phyloP scores from a whole-genome alignment of 2,113 vertebrate species.

The Pollimyrus isidori region DNA sequence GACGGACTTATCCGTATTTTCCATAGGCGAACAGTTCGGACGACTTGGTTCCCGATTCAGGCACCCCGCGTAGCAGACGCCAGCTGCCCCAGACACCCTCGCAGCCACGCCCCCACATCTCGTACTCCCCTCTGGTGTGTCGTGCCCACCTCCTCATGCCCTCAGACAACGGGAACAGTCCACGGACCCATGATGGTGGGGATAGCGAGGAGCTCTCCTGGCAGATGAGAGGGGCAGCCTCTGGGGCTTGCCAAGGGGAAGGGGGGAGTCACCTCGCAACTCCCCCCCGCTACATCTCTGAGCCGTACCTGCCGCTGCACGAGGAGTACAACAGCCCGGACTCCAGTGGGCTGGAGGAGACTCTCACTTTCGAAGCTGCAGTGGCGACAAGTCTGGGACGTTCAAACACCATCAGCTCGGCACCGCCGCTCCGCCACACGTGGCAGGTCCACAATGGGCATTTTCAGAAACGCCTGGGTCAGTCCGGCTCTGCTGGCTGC shows the following conservation, averaged over 20 bases:
- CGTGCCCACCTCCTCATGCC: constrained; percentile 60
- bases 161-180: constrained; percentile 50
- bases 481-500: constrained; percentile 62
- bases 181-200: constrained; percentile 41
- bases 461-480: constrained; percentile 73
- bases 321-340: constrained; percentile 71
- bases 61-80: constrained; percentile 79
- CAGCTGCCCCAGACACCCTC: constrained; percentile 90
- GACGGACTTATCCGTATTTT: not conserved
- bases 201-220: constrained; percentile 28
- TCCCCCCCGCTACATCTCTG: constrained; percentile 88
- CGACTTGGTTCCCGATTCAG: constrained; percentile 77
- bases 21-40: constrained; percentile 68
- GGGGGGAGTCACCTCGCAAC: constrained; percentile 61
- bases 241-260: constrained; percentile 43
- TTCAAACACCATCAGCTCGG: constrained; percentile 82
- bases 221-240: constrained; percentile 57
- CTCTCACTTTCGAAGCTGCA: constrained; percentile 90
- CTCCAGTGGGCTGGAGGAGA: constrained; percentile 73
- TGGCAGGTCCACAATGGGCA: constrained; percentile 96
- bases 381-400: constrained; percentile 83
- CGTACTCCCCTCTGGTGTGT: constrained; percentile 81
- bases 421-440: constrained; percentile 82
- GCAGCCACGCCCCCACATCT: constrained; percentile 84
- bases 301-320: constrained; percentile 86